A percentile compares a stretch with the other conserved stretches of the same genome.
Evolutionary conservation across 2,888 invertebrate genomes (phyloP).

Genomic region (Tenthredo mesomela): DNA sequence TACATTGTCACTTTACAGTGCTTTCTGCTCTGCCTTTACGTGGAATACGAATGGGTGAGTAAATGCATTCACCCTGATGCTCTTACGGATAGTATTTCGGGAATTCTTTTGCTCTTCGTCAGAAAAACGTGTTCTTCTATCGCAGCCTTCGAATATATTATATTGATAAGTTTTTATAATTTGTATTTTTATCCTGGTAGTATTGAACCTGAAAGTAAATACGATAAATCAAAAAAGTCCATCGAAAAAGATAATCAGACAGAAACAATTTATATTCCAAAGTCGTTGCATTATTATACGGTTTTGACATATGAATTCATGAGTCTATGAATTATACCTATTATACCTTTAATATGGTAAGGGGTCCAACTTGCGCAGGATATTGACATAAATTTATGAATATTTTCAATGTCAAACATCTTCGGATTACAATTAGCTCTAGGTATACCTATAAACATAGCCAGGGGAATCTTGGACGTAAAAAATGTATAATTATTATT

Average conservation of each 20-base stretch:
- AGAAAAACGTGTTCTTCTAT: neutral
- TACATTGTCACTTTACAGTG: conserved; percentile 59
- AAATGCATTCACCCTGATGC: neutral
- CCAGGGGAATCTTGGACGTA: neutral
- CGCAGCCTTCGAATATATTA: neutral
- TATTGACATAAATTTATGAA: neutral
- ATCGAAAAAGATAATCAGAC: neutral
- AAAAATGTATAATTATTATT: conserved; percentile 29
- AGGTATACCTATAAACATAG: neutral
- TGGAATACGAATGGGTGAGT: conserved; percentile 65
- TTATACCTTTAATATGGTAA: neutral
- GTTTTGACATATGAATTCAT: conserved; percentile 19
- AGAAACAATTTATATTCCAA: neutral
- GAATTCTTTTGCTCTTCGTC: neutral
- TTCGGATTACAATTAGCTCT: neutral
- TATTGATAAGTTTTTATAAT: neutral
- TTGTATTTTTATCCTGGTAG: neutral
- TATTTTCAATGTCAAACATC: neutral
- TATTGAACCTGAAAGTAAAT: neutral
- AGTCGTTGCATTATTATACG: neutral
- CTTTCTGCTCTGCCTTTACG: conserved; percentile 66
- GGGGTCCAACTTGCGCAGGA: neutral
- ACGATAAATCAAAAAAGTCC: neutral
- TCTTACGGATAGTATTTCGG: neutral
- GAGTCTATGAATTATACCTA: neutral